These are phyloP conservation scores for Himalopsyche phryganea DNA, from an alignment of 1,140 invertebrate species.

Conservation along the genomic window DNA sequence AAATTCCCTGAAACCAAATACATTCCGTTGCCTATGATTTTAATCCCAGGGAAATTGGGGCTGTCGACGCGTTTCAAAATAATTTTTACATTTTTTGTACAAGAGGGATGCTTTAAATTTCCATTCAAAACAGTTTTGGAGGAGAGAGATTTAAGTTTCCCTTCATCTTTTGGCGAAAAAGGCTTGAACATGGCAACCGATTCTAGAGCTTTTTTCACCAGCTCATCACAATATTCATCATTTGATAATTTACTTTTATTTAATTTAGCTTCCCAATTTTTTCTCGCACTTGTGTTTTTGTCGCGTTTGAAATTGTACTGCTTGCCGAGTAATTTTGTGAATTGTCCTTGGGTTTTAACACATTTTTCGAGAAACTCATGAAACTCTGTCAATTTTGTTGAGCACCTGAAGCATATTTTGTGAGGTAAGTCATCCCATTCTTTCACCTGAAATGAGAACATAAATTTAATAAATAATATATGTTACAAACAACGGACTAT, in stretches of 20 bases:
- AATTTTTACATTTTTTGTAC: slow-evolving; percentile 12
- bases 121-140: too few species aligned
- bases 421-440: slow-evolving; percentile 51
- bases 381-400: slow-evolving; percentile 49
- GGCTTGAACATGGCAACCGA: slow-evolving; percentile 1
- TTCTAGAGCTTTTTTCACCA: slow-evolving; percentile 49
- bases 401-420: slow-evolving; percentile 51
- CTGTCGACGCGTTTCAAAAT: slow-evolving; percentile 9
- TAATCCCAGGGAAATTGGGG: slow-evolving; percentile 4
- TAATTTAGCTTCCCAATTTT: slow-evolving; percentile 46
- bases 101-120: too few species aligned
- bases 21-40: not conserved
- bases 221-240: slow-evolving; percentile 48
- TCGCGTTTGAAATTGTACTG: slow-evolving; percentile 33
- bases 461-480: slow-evolving; percentile 1
- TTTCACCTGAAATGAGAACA: slow-evolving; percentile 42
- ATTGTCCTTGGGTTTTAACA: slow-evolving; percentile 43
- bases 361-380: slow-evolving; percentile 50
- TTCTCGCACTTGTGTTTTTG: slow-evolving; percentile 38
- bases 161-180: not conserved
- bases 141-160: too few species aligned
- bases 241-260: slow-evolving; percentile 48
- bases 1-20: slow-evolving; percentile 1
- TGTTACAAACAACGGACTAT: not conserved
- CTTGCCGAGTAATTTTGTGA: slow-evolving; percentile 38